These are phyloP conservation scores for Disparrhopalites patrizii DNA, from an alignment of 2,888 invertebrate genomes.

Conservation along the genomic window DNA sequence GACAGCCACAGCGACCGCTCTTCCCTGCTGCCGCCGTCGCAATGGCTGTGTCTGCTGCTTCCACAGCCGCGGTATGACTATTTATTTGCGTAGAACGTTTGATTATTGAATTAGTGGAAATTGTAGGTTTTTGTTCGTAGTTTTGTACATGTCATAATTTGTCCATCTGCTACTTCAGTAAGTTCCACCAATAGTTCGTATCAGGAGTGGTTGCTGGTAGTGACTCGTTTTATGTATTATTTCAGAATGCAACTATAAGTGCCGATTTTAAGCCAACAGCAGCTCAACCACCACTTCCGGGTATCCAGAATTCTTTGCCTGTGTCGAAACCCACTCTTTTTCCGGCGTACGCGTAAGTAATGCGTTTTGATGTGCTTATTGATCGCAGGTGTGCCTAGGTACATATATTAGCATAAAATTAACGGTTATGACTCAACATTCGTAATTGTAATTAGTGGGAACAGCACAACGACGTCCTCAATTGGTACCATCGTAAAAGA, in stretches of 20 bases:
- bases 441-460: conserved; percentile 8
- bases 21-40: conserved; percentile 60
- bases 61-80: neutral
- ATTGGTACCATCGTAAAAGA: neutral
- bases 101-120: neutral
- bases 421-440: neutral
- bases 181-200: no score
- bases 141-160: neutral
- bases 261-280: conserved; percentile 59
- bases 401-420: neutral
- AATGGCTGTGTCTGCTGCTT: conserved; percentile 52
- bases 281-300: conserved; percentile 53
- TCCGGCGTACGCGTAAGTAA: conserved; percentile 67
- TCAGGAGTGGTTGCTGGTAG: neutral
- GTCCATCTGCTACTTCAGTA: conserved; percentile 24
- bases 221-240: neutral
- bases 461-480: neutral
- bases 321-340: conserved; percentile 67
- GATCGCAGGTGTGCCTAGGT: neutral
- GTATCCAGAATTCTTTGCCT: conserved; percentile 51
- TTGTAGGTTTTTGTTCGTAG: neutral
- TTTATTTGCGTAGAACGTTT: neutral
- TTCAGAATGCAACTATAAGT: conserved; percentile 51
- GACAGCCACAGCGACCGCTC: conserved; percentile 71
- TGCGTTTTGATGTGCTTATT: neutral